phyloP scores from a whole-genome alignment of 2,113 vertebrate species.

The Sarotherodon lohbergeri region DNA sequence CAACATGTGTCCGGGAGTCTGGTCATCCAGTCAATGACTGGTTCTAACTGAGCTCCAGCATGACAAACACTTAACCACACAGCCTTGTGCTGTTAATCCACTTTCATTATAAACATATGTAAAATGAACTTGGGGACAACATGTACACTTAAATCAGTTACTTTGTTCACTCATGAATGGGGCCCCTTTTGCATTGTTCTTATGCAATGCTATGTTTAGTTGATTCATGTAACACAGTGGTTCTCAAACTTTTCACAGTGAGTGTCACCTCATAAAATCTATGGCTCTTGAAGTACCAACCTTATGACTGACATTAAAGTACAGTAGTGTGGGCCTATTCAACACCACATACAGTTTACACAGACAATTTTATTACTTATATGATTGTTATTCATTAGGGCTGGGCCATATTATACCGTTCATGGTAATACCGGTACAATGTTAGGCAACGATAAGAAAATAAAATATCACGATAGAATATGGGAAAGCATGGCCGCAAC shows the following conservation, averaged over 20 bases:
- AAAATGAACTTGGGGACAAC: neutral
- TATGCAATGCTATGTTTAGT: neutral
- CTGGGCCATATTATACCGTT: too few species aligned
- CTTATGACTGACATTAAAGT: neutral
- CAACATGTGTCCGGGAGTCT: neutral
- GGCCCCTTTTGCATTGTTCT: rapidly evolving
- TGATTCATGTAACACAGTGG: rapidly evolving
- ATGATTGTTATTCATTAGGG: neutral
- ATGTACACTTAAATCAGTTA: neutral
- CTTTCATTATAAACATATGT: neutral
- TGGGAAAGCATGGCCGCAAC: too few species aligned
- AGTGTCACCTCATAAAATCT: neutral
- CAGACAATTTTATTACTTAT: neutral
- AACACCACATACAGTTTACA: neutral
- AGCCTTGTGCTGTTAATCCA: rapidly evolving
- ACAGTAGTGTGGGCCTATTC: rapidly evolving
- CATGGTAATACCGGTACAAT: too few species aligned
- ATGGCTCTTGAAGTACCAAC: neutral
- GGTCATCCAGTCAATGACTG: rapidly evolving
- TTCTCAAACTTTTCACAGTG: rapidly evolving
- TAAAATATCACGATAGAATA: too few species aligned
- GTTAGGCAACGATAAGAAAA: too few species aligned
- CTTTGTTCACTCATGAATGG: neutral
- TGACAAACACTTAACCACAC: neutral
- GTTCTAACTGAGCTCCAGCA: rapidly evolving